These are phyloP conservation scores for Euborellia annulipes DNA, from an alignment of 1,140 invertebrate genomes.

Conservation along the genomic window DNA sequence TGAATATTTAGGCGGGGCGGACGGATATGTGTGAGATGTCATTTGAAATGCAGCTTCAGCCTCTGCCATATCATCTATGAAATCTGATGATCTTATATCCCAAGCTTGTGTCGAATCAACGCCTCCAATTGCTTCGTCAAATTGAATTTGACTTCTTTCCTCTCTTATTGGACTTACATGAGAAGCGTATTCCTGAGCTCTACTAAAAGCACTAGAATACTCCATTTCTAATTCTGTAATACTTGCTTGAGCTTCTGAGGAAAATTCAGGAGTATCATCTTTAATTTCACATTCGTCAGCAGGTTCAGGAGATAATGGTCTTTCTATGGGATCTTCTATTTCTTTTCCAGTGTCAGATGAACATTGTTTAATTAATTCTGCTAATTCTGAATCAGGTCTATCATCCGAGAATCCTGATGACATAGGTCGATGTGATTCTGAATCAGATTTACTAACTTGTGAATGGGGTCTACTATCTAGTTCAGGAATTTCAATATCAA, in stretches of 20 bases:
- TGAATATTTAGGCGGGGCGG: slow-evolving; percentile 36
- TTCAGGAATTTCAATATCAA: slow-evolving; percentile 17
- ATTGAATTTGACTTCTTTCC: slow-evolving; percentile 10
- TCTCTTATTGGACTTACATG: slow-evolving; percentile 20
- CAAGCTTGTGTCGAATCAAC: background rate
- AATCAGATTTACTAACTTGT: slow-evolving; percentile 26
- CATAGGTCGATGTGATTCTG: slow-evolving; percentile 20
- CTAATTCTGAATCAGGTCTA: slow-evolving; percentile 27
- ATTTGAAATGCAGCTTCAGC: slow-evolving; percentile 32
- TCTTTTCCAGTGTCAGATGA: slow-evolving; percentile 19
- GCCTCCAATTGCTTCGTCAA: slow-evolving; percentile 3
- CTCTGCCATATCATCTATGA: slow-evolving; percentile 30
- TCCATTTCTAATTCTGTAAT: slow-evolving; percentile 20
- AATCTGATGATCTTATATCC: slow-evolving; percentile 11
- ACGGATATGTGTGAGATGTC: slow-evolving; percentile 27
- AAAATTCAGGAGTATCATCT: slow-evolving; percentile 24
- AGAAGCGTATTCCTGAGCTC: slow-evolving; percentile 17
- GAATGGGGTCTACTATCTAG: slow-evolving; percentile 22
- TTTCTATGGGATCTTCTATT: slow-evolving; percentile 30
- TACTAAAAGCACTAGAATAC: slow-evolving; percentile 18
- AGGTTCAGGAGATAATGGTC: slow-evolving; percentile 34
- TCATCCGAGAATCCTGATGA: slow-evolving; percentile 27
- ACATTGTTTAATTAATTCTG: slow-evolving; percentile 24
- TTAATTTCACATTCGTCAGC: slow-evolving; percentile 24
- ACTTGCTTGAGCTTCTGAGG: slow-evolving; percentile 20